phyloP scores from a whole-genome alignment of 1,140 invertebrate genomes.

The Drosophila malerkotliana region DNA sequence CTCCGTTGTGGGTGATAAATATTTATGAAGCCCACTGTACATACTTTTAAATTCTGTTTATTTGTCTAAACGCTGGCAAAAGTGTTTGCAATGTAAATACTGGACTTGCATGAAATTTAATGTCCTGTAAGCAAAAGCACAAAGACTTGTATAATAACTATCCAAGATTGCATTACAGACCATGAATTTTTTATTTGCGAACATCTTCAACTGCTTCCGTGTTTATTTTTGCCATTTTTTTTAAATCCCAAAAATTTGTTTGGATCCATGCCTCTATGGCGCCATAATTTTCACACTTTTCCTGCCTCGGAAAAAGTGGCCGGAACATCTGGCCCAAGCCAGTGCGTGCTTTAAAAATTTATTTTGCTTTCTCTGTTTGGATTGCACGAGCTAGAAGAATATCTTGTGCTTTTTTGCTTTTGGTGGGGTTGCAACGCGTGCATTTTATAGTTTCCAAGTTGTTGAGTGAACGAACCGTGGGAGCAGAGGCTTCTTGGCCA shows the following conservation, averaged over 20 bases:
- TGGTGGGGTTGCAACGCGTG: slow-evolving; percentile 58
- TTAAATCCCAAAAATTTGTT: slow-evolving; percentile 10
- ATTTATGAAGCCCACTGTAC: slow-evolving; percentile 36
- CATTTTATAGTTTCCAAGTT: slow-evolving; percentile 72
- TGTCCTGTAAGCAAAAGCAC: background rate
- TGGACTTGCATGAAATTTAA: background rate
- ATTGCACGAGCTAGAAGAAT: slow-evolving; percentile 15
- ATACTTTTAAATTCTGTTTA: slow-evolving; percentile 6
- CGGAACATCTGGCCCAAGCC: slow-evolving; percentile 54
- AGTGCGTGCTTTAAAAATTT: slow-evolving; percentile 53
- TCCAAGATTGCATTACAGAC: background rate
- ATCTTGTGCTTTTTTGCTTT: slow-evolving; percentile 27
- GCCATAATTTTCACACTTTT: slow-evolving; percentile 62
- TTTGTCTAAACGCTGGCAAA: background rate
- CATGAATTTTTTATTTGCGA: background rate
- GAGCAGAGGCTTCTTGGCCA: slow-evolving; percentile 26
- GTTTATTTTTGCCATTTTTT: slow-evolving; percentile 11
- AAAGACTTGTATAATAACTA: background rate
- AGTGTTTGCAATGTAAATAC: slow-evolving; percentile 6
- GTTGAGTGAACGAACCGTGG: slow-evolving; percentile 47
- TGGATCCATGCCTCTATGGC: slow-evolving; percentile 29
- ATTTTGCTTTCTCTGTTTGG: slow-evolving; percentile 30
- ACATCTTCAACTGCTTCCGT: background rate
- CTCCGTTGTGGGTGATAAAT: slow-evolving; percentile 16
- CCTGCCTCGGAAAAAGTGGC: slow-evolving; percentile 38